phyloP scores from a whole-genome alignment of 2,113 vertebrate genomes.

The Podarcis cretensis region DNA sequence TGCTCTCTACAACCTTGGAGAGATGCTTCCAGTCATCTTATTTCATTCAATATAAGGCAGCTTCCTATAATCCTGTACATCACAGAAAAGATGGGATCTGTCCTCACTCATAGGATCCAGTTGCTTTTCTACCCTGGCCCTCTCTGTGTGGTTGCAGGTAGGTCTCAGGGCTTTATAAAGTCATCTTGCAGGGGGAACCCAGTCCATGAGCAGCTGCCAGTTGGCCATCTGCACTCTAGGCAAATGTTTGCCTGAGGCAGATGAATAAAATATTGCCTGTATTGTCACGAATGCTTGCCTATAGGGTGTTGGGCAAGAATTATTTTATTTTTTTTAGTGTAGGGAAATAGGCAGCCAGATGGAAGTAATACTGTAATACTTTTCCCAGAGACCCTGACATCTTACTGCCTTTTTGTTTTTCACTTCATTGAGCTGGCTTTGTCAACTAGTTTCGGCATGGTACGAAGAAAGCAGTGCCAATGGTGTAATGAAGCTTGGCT shows the following conservation, averaged over 20 bases:
- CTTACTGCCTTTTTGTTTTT: constrained; percentile 35
- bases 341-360: not conserved
- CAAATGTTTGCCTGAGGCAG: not conserved
- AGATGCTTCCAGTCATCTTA: too few relatives aligned
- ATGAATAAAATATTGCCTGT: constrained; percentile 8
- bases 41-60: too few relatives aligned
- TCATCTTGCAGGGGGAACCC: not conserved
- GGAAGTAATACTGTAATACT: constrained; percentile 15
- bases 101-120: not conserved
- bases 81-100: too few relatives aligned
- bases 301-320: not conserved
- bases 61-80: too few relatives aligned
- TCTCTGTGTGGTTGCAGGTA: not conserved
- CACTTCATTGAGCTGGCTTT: constrained; percentile 25
- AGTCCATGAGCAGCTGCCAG: too few relatives aligned
- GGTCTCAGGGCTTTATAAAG: not conserved
- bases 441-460: not conserved
- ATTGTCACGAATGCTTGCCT: constrained; percentile 26
- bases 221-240: not conserved
- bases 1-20: too few relatives aligned
- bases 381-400: constrained; percentile 1
- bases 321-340: not conserved
- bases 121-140: not conserved
- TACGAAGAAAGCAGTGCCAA: constrained; percentile 22
- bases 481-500: constrained; percentile 17